These are phyloP conservation scores for Sycophila texana DNA, from an alignment of 2,888 invertebrate species.

Conservation along the genomic window DNA sequence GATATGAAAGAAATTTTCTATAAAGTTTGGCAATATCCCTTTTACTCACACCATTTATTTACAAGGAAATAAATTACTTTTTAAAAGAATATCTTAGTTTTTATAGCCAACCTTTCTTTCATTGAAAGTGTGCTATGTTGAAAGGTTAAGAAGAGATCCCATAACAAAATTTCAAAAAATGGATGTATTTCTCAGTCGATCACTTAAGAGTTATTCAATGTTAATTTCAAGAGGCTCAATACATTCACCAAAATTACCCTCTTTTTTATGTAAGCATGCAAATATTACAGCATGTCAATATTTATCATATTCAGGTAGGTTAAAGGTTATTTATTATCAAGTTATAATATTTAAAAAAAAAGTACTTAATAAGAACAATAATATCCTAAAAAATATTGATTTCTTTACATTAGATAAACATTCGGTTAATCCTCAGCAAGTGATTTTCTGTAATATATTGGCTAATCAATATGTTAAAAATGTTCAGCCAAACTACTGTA, in stretches of 20 bases:
- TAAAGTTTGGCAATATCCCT: background rate
- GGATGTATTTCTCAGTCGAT: slow-evolving; percentile 50
- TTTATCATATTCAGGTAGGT: slow-evolving; percentile 37
- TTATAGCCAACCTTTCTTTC: background rate
- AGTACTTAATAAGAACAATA: background rate
- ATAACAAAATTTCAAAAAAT: slow-evolving; percentile 39
- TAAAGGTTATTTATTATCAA: no score
- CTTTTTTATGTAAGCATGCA: slow-evolving; percentile 17
- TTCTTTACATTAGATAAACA: slow-evolving; percentile 20
- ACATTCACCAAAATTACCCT: slow-evolving; percentile 19
- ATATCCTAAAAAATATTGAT: background rate
- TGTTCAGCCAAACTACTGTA: background rate
- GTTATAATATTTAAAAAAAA: background rate
- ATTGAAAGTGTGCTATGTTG: background rate
- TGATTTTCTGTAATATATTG: slow-evolving; percentile 5
- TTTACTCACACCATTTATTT: background rate
- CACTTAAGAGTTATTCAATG: slow-evolving; percentile 43
- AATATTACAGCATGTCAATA: slow-evolving; percentile 10
- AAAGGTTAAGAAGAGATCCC: slow-evolving; percentile 22
- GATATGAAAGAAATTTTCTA: background rate
- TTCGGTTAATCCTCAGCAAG: background rate
- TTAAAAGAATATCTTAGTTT: background rate
- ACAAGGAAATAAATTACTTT: background rate
- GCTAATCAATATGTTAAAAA: slow-evolving; percentile 14
- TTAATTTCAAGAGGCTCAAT: slow-evolving; percentile 42